Evolutionary conservation across 30 jellyfish, hydroid and myxozoan species (phyloP).

Genomic region (Aurelia coerulea): DNA sequence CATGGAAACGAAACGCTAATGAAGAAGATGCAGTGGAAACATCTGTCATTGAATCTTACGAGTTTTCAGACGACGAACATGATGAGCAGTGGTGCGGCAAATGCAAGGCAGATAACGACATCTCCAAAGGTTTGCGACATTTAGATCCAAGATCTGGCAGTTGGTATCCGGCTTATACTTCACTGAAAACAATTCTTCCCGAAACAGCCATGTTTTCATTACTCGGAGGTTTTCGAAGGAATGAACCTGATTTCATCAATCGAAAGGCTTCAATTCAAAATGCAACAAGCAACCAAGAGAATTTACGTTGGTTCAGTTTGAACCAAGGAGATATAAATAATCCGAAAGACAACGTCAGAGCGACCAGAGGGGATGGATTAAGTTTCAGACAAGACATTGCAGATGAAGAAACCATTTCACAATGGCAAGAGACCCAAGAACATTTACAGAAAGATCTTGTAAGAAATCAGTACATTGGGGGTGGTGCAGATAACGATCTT

Average conservation of each 20-base stretch:
- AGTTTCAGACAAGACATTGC: too few species aligned
- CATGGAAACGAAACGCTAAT: conserved; percentile 35
- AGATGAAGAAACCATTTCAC: too few species aligned
- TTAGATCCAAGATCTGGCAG: conserved; percentile 62
- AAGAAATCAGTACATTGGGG: too few species aligned
- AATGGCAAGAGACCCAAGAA: too few species aligned
- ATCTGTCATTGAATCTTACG: background rate
- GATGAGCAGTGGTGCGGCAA: background rate
- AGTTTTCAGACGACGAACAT: background rate
- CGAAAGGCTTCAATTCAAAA: background rate
- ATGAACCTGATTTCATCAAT: background rate
- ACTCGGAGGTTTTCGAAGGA: conserved; percentile 22
- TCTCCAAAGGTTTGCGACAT: conserved; percentile 48
- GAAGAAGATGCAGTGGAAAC: conserved; percentile 13
- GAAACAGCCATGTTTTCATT: conserved; percentile 30
- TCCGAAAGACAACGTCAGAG: too few species aligned
- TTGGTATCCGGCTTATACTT: conserved; percentile 54
- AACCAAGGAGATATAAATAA: background rate
- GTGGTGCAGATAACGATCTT: too few species aligned
- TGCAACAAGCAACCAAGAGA: background rate
- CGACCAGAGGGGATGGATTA: too few species aligned
- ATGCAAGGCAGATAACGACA: background rate
- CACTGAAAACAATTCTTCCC: conserved; percentile 16
- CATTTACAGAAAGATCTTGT: too few species aligned
- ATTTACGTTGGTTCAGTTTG: conserved; percentile 24